phyloP scores from a whole-genome alignment of 2,888 invertebrate species.

The Candidula unifasciata region DNA sequence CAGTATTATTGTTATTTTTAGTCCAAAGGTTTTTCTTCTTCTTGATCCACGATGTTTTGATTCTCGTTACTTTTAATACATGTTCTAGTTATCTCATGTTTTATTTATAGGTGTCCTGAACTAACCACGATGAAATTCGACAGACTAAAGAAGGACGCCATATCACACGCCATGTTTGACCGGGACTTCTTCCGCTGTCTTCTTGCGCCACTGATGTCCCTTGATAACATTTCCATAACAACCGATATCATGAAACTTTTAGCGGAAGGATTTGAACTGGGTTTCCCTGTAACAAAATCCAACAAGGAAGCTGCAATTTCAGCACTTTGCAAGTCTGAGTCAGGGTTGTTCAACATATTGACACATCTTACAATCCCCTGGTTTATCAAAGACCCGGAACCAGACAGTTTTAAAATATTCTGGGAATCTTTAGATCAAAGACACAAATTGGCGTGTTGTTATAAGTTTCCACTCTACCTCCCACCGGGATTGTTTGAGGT shows the following conservation, averaged over 20 bases:
- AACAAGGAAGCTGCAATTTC: slow-evolving; percentile 51
- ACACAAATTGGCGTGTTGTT: slow-evolving; percentile 62
- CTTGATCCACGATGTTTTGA: too few species aligned
- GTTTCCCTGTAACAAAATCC: slow-evolving; percentile 67
- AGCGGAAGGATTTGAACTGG: slow-evolving; percentile 68
- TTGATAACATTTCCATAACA: slow-evolving; percentile 61
- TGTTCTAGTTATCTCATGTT: background rate
- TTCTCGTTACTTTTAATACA: too few species aligned
- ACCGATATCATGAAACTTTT: slow-evolving; percentile 58
- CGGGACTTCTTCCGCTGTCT: slow-evolving; percentile 70
- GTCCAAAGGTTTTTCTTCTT: too few species aligned
- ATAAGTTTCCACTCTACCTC: slow-evolving; percentile 71
- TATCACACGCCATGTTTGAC: slow-evolving; percentile 69
- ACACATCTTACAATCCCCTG: slow-evolving; percentile 70
- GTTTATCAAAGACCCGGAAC: slow-evolving; percentile 65
- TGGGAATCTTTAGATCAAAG: slow-evolving; percentile 60
- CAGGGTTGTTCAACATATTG: slow-evolving; percentile 58
- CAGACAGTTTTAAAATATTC: slow-evolving; percentile 59
- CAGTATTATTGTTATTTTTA: too few species aligned
- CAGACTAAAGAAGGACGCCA: slow-evolving; percentile 63
- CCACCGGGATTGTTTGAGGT: slow-evolving; percentile 75
- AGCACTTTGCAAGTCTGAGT: slow-evolving; percentile 41
- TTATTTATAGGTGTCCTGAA: slow-evolving; percentile 38
- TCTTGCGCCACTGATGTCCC: slow-evolving; percentile 63
- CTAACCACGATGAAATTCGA: slow-evolving; percentile 66